Base-by-base conservation (phyloP, 2,888 invertebrate genomes). In the Heliconius ismenius region DNA sequence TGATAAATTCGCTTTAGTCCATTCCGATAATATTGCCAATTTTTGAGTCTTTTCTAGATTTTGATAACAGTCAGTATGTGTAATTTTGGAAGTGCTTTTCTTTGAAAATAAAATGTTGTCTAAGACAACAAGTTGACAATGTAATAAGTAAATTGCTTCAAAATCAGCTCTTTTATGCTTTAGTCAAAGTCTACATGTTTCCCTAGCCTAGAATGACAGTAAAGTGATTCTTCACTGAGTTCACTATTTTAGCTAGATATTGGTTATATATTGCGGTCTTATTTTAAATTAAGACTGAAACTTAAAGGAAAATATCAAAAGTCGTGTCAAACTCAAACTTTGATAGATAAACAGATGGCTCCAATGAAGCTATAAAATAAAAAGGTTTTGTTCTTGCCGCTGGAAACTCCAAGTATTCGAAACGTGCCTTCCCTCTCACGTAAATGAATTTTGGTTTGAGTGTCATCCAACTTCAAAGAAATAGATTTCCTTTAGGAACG, bases 1-100 rank as follows among this genome's bases (percentile, higher is more conserved):
- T 69, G 69, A 69, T 54, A 69, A 49, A 69, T 69, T 69, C 28
- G 43, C 54, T n/a, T 69, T 18, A 54, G 54, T 54, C 54, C 28
- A 32, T 32, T 54, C n/a, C n/a, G 13, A 69, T 32, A 69, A 69
- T 69, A 32, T 6, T 28, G 68, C 10, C 26, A 28, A 28, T 49
- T 26, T 68, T 32, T 49, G 26, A 11, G 1, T 3, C 32, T 18
- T 32, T 21, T 32, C 32, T 18, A n/a, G 60, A 60, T 60, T 60
- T 60, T 58, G 10, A 10, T 24, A 43, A 15, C 43, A 43, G 43
- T 1, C 43, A 15, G 43, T 43, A 15, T 15, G 11, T 39, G 39
- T 39, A 13, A 39, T 39, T 39, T 39, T 39, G 39, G 13, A 39
- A 39, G 13, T 39, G 4, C 0, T 39, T 39, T 13, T 39, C 13